Conservation (phyloP, 2,797 vertebrate species). For the Otolemur crassicaudatus region DNA sequence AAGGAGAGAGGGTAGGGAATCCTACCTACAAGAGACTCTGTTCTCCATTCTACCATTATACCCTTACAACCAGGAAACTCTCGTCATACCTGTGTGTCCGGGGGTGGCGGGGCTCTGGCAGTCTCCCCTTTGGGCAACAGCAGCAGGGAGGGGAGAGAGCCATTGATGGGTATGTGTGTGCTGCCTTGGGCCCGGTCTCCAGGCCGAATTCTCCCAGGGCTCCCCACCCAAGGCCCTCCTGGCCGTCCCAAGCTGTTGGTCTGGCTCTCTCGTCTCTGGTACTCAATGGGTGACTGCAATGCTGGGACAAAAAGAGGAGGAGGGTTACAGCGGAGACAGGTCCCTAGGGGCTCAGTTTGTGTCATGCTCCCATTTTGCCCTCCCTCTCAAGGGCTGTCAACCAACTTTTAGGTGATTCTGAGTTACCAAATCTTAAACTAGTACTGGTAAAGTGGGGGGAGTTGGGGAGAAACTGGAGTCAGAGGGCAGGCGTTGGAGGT, state of each 20-base stretch:
- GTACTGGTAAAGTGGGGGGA: neutral
- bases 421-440: slow-evolving; percentile 33
- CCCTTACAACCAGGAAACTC: neutral
- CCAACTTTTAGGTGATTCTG: neutral
- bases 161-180: slow-evolving; percentile 87
- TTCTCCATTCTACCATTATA: neutral
- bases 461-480: neutral
- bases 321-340: neutral
- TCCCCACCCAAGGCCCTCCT: slow-evolving; percentile 79
- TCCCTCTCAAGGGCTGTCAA: neutral
- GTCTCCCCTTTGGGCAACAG: slow-evolving; percentile 86
- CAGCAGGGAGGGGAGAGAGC: slow-evolving; percentile 93
- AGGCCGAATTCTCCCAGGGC: slow-evolving; percentile 86
- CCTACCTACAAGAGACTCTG: neutral
- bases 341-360: neutral
- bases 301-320: slow-evolving; percentile 84
- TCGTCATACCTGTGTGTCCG: slow-evolving; percentile 75
- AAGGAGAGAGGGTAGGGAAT: neutral
- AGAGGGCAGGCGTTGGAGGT: neutral
- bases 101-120: slow-evolving; percentile 68
- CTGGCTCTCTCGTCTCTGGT: slow-evolving; percentile 95
- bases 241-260: slow-evolving; percentile 94
- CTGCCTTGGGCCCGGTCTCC: slow-evolving; percentile 87
- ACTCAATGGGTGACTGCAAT: slow-evolving; percentile 96
- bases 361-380: neutral